Conservation (phyloP, 2,113 vertebrate genomes). For the Proterorhinus semilunaris region DNA sequence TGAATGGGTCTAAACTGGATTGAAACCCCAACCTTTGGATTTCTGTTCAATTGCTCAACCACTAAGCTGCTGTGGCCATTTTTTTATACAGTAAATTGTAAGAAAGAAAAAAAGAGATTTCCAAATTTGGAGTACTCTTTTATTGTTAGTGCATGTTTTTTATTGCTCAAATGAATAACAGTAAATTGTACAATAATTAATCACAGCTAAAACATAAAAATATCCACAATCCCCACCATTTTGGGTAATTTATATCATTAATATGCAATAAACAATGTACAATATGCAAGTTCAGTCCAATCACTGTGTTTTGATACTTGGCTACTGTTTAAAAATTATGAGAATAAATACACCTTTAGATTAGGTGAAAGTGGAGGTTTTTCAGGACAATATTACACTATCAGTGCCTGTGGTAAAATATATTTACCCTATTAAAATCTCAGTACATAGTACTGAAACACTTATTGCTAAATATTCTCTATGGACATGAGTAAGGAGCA, state of each 20-base stretch:
- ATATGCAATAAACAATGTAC: constrained; percentile 24
- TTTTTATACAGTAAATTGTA: too few relatives aligned
- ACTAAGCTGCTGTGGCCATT: too few relatives aligned
- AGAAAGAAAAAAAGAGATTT: neutral
- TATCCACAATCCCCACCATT: neutral
- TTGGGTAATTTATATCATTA: constrained; percentile 29
- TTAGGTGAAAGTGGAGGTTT: constrained; percentile 11
- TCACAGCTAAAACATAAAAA: constrained; percentile 46
- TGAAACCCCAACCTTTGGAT: too few relatives aligned
- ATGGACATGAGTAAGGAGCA: too few relatives aligned
- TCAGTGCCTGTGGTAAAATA: constrained; percentile 1
- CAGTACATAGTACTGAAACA: constrained; percentile 1
- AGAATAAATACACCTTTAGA: constrained; percentile 1
- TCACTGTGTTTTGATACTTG: neutral
- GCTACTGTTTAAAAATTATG: neutral
- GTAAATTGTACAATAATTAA: constrained; percentile 12
- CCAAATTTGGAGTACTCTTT: neutral
- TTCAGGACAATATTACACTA: constrained; percentile 2
- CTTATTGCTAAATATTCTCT: too few relatives aligned
- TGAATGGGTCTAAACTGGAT: too few relatives aligned
- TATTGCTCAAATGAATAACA: constrained; percentile 2
- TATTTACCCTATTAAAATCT: neutral
- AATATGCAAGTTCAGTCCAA: neutral
- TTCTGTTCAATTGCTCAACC: too few relatives aligned
- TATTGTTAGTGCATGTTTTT: constrained; percentile 12